A percentile compares a stretch with the other conserved stretches of the same genome.
Evolutionary conservation across 2,888 invertebrate species (phyloP).

Genomic region (Ectemnius continuus): DNA sequence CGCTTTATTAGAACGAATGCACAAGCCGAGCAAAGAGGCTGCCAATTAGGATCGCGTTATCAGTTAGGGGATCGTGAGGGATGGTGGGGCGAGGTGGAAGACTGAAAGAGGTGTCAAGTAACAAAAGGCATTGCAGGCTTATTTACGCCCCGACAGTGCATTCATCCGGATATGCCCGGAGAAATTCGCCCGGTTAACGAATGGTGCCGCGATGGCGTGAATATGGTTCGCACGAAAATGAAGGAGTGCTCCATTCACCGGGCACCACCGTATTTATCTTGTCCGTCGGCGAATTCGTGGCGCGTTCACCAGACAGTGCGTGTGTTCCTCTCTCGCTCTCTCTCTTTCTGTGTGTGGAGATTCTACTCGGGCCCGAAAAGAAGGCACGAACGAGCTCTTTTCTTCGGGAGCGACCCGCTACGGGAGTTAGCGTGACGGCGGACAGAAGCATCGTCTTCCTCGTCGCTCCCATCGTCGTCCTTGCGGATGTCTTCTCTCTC

Average conservation of each 20-base stretch:
- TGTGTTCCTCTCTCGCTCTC: background rate
- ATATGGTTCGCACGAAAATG: conserved; percentile 6
- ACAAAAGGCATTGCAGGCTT: conserved; percentile 4
- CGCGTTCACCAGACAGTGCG: conserved; percentile 26
- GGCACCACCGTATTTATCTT: conserved; percentile 8
- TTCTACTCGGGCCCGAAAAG: conserved; percentile 32
- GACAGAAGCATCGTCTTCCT: conserved; percentile 30
- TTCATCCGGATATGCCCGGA: conserved; percentile 4
- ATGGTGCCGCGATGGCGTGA: conserved; percentile 9
- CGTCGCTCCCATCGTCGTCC: conserved; percentile 16
- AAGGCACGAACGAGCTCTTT: conserved; percentile 47
- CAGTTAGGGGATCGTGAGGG: conserved; percentile 1
- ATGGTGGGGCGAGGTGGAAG: conserved; percentile 10
- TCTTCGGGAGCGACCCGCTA: conserved; percentile 25
- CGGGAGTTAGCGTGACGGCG: conserved; percentile 50
- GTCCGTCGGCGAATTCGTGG: conserved; percentile 18
- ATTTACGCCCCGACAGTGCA: background rate
- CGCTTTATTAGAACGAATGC: too few species aligned
- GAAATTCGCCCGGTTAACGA: conserved; percentile 2
- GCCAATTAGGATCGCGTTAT: conserved; percentile 6
- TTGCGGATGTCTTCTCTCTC: conserved; percentile 39
- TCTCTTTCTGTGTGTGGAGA: conserved; percentile 37
- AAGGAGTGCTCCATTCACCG: conserved; percentile 7
- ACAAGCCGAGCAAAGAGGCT: background rate
- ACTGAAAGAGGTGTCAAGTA: conserved; percentile 1